Evolutionary conservation across 2,888 invertebrate species (phyloP).

Genomic region (Microdon myrmicae): DNA sequence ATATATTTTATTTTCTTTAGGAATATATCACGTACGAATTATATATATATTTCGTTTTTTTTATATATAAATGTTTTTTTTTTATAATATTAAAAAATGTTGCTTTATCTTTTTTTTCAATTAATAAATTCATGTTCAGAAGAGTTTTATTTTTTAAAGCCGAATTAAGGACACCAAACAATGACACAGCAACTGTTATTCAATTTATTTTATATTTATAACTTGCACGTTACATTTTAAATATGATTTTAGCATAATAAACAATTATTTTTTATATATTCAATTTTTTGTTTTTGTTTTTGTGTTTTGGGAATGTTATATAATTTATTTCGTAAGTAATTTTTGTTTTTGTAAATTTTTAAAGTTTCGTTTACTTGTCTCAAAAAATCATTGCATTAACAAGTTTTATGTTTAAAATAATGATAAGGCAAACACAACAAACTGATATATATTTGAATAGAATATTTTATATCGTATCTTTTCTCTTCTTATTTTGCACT

Average conservation of each 20-base stretch:
- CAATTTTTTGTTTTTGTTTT: constrained; percentile 8
- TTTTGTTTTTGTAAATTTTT: too few species aligned
- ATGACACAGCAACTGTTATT: constrained; percentile 19
- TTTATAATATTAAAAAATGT: constrained; percentile 8
- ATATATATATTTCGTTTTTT: constrained; percentile 36
- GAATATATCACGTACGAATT: constrained; percentile 50
- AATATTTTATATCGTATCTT: constrained; percentile 51
- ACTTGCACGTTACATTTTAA: constrained; percentile 36
- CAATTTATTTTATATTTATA: constrained; percentile 8
- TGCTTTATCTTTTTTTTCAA: constrained; percentile 11
- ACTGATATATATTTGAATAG: too few species aligned
- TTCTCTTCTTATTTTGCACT: constrained; percentile 49
- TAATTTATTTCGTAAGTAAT: too few species aligned
- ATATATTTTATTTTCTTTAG: constrained; percentile 21
- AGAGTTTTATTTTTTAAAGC: constrained; percentile 24
- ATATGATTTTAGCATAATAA: constrained; percentile 31
- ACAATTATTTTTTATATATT: constrained; percentile 6
- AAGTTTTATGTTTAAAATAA: too few species aligned
- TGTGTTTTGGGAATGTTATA: constrained; percentile 41
- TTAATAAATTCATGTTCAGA: too few species aligned
- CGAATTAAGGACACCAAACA: constrained; percentile 23
- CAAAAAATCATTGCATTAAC: too few species aligned
- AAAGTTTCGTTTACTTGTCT: too few species aligned
- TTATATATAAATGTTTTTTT: constrained; percentile 6
- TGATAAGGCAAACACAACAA: too few species aligned